Conservation (phyloP, 2,113 vertebrate species). For the Scalopus aquaticus region DNA sequence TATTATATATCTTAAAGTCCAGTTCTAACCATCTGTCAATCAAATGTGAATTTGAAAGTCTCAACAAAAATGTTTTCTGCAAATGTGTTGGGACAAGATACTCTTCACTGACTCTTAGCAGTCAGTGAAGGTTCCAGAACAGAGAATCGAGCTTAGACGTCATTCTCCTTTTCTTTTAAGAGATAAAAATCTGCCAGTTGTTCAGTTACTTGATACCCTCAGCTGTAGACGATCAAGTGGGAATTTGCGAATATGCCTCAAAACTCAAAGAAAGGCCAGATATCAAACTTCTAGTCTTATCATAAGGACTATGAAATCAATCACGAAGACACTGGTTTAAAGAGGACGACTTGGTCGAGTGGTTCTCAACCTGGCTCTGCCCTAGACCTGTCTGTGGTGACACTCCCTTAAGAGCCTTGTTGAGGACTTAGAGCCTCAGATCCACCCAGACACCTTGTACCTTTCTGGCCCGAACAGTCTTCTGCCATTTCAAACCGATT, state of each 20-base stretch:
- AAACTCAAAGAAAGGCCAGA: slow-evolving; percentile 44
- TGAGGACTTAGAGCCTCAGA: not conserved
- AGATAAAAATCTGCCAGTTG: slow-evolving; percentile 18
- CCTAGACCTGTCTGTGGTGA: too few relatives aligned
- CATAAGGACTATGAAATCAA: not conserved
- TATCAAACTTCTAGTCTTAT: not conserved
- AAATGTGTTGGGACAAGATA: slow-evolving; percentile 55
- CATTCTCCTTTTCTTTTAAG: not conserved
- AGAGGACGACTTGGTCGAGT: not conserved
- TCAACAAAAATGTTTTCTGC: slow-evolving; percentile 43
- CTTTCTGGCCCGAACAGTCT: not conserved
- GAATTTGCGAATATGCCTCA: slow-evolving; percentile 25
- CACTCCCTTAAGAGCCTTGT: not conserved
- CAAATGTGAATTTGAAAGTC: slow-evolving; percentile 57
- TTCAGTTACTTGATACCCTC: slow-evolving; percentile 22
- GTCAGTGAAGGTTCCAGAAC: not conserved
- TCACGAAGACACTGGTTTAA: not conserved
- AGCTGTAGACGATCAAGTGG: not conserved
- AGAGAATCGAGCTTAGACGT: not conserved
- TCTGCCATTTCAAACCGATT: not conserved
- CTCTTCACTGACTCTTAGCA: slow-evolving; percentile 65
- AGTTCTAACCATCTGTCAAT: slow-evolving; percentile 55
- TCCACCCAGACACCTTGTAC: not conserved
- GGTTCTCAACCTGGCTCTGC: not conserved
- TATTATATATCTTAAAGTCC: slow-evolving; percentile 40